Conservation (phyloP, 1,140 invertebrate species). For the Aradophagus sp. region DNA sequence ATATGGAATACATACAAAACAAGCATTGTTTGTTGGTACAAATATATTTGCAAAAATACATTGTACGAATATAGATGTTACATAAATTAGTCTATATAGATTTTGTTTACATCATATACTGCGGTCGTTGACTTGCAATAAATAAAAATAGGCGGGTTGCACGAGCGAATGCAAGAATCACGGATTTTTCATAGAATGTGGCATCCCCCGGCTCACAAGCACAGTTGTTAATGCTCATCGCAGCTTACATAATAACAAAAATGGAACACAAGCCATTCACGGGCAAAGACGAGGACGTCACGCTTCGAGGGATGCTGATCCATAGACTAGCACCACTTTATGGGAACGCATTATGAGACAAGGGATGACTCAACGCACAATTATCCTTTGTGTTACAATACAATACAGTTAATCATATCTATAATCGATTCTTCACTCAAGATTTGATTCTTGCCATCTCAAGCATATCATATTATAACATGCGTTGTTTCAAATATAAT, state of each 20-base stretch:
- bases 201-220: no score
- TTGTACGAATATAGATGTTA: no score
- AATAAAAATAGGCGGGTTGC: no score
- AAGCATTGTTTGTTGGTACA: no score
- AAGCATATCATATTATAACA: constrained; percentile 21
- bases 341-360: constrained; percentile 54
- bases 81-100: no score
- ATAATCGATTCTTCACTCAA: constrained; percentile 52
- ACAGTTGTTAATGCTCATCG: constrained; percentile 37
- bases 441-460: constrained; percentile 31
- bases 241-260: constrained; percentile 57
- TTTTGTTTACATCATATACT: no score
- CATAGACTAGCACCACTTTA: constrained; percentile 40
- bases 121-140: no score
- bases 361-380: constrained; percentile 46
- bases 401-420: constrained; percentile 61
- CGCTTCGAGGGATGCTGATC: constrained; percentile 43
- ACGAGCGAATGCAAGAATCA: no score
- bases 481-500: no score
- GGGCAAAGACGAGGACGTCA: constrained; percentile 57
- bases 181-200: no score
- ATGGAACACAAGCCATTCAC: constrained; percentile 57
- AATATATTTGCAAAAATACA: no score
- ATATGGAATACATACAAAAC: no score
- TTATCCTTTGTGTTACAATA: constrained; percentile 58